These are phyloP conservation scores for Podabrus alpinus DNA, from an alignment of 2,888 invertebrate genomes.

Conservation along the genomic window DNA sequence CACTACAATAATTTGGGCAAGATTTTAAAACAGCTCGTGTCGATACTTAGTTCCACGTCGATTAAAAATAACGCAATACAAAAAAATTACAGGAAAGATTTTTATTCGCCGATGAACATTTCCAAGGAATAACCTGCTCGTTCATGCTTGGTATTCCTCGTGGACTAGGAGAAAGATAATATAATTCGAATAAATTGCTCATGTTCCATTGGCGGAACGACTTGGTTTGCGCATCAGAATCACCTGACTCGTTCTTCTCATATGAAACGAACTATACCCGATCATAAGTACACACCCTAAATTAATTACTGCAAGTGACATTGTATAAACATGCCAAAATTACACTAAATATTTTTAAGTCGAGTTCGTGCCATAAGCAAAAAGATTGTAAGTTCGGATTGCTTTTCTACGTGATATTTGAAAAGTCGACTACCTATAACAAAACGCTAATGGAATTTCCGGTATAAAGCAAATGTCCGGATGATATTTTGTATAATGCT, in stretches of 20 bases:
- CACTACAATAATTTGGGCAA: not conserved
- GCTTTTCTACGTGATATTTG: slow-evolving; percentile 1
- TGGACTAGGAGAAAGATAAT: no score
- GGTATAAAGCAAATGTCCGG: slow-evolving; percentile 6
- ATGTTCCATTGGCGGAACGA: no score
- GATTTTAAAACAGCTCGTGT: not conserved
- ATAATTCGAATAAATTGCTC: no score
- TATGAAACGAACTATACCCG: no score
- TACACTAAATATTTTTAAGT: not conserved
- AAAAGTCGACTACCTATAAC: not conserved
- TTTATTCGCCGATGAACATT: not conserved
- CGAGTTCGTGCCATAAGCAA: not conserved
- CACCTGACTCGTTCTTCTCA: not conserved
- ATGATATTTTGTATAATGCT: not conserved
- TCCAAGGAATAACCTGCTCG: not conserved
- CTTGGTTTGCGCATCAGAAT: not conserved
- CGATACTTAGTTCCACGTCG: not conserved
- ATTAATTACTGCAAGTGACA: not conserved
- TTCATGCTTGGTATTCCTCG: not conserved
- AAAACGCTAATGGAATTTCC: slow-evolving; percentile 8
- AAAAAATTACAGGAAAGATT: not conserved
- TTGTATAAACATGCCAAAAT: not conserved
- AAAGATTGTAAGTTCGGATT: not conserved
- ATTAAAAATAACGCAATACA: not conserved
- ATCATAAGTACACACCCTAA: not conserved